Evolutionary conservation across 2,797 vertebrate genomes (phyloP).

Genomic region (Otolemur crassicaudatus): DNA sequence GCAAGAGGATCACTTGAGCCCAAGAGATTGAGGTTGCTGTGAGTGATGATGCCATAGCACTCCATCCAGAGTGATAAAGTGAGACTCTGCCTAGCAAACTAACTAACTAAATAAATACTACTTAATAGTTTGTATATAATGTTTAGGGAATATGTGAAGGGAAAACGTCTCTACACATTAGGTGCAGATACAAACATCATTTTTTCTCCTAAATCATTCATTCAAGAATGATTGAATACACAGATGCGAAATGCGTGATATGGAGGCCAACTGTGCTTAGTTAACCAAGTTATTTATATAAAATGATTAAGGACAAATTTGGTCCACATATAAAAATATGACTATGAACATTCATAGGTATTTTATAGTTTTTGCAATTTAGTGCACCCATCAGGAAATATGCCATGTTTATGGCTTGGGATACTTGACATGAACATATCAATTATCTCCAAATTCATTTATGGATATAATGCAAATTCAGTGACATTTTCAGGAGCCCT

Average conservation of each 20-base stretch:
- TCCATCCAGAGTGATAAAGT: no score
- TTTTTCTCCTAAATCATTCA: background rate
- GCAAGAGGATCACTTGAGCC: no score
- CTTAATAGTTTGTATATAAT: background rate
- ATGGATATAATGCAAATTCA: background rate
- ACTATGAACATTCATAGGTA: background rate
- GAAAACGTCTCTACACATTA: background rate
- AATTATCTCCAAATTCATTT: background rate
- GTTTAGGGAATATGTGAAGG: background rate
- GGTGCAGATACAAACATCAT: background rate
- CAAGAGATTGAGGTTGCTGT: no score
- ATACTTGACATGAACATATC: background rate
- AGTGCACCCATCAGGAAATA: background rate
- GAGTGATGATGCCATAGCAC: no score
- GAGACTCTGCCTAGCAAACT: no score
- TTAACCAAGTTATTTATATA: conserved; percentile 62
- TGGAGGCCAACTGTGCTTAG: conserved; percentile 52
- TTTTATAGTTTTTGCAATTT: conserved; percentile 37
- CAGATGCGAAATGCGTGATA: background rate
- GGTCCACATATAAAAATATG: conserved; percentile 30
- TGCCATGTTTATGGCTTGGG: background rate
- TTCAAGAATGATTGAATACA: background rate
- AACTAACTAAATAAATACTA: background rate
- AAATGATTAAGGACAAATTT: conserved; percentile 58
- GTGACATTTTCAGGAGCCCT: background rate